Evolutionary conservation across 2,113 vertebrate species (phyloP).

Genomic region (Corvus moneduloides): DNA sequence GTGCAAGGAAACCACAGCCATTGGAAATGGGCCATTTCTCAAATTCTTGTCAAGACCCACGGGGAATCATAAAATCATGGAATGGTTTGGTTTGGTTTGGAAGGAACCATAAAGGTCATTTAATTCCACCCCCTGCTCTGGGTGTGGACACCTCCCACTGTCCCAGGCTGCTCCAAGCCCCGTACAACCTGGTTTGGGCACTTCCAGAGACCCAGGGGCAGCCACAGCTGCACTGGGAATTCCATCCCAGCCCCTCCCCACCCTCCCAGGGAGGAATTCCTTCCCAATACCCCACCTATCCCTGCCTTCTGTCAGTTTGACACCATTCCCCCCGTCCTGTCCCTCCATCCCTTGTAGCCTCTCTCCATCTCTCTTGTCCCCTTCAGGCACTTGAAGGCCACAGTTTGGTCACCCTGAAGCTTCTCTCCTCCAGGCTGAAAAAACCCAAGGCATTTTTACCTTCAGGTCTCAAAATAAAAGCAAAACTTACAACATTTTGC

Average conservation of each 20-base stretch:
- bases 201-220: neutral
- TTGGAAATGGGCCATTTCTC: neutral
- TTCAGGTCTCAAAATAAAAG: neutral
- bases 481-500: neutral
- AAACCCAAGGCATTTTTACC: neutral
- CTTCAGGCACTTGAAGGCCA: neutral
- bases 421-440: neutral
- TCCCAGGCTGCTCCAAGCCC: neutral
- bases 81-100: neutral
- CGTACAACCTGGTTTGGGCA: neutral
- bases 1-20: neutral
- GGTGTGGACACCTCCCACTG: neutral
- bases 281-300: neutral
- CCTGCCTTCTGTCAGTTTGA: neutral
- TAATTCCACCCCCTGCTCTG: neutral
- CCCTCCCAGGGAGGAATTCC: neutral
- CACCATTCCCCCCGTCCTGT: neutral
- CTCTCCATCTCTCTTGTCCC: neutral
- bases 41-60: neutral
- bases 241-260: neutral
- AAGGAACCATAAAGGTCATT: neutral
- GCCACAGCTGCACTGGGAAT: neutral
- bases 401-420: neutral
- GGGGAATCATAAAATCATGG: neutral
- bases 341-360: neutral